Evolutionary conservation across 1,140 invertebrate genomes (phyloP), one percentile per base, ranked within the genome.

Genomic region (Drosophila obscura): DNA sequence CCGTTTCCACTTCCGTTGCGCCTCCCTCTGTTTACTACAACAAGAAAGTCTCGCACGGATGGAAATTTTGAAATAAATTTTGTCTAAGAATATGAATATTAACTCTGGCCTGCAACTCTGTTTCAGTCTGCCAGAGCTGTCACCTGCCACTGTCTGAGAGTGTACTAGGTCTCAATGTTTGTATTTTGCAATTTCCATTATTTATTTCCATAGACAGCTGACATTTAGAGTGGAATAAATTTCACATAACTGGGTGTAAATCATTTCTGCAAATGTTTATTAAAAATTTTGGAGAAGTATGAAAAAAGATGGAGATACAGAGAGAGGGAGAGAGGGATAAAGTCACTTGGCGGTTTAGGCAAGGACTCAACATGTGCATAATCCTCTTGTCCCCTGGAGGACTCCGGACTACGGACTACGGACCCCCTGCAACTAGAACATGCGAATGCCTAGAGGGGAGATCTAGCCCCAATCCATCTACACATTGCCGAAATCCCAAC

Each of bases 291-390:
- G 16, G 2, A 3, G 9, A 31, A 31, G 31, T 9, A 9, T 31
- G 31, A 31, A 31, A 31, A 9, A 31, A 63, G 56, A 45, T 19
- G 15, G 26, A 16, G 65, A 69, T 35, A 50, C 22, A 58, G 16
- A 24, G 16, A 46, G 35, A 11, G 13, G 50, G 35, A 50, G 49
- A 48, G 63, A n/a, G 8, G 31, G n/a, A n/a, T n/a, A n/a, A n/a
- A 69, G 58, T 19, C 72, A 84, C 66, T 84, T 83, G 60, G 53
- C 52, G 35, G 44, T 55, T 73, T 51, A 63, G 59, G 48, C 48
- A 50, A 83, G 48, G 53, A 61, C 80, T 60, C 75, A 79, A 84
- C 80, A 82, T 82, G 80, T 82, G 80, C 80, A 83, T 83, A 82
- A 82, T 83, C 76, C 61, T 51, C 53, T 62, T 39, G 35, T 39